Evolutionary conservation across 2,797 vertebrate genomes (phyloP), one percentile per base, ranked within the genome.

Genomic region (Argya squamiceps): DNA sequence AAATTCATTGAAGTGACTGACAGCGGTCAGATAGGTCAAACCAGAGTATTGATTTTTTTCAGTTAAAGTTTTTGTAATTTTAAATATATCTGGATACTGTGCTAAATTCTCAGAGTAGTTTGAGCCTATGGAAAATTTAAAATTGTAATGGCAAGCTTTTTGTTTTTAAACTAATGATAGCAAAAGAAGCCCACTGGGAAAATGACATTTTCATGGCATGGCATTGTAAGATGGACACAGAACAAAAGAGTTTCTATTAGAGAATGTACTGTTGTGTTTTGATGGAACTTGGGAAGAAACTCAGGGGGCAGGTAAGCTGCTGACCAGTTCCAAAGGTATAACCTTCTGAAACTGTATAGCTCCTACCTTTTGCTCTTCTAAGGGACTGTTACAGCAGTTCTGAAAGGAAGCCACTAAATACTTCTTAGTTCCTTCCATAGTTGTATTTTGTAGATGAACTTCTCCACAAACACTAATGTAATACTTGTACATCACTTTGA

Each of bases 281-380:
- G 34, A 8, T 56, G 24, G 34, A 75, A 43, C 8, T 70, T 39
- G 4, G 21, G 41, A 71, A 76, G 44, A 88, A 81, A 49, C 19
- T 70, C 32, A 10, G 36, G 46, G 63, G 55, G 4, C 37, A 60
- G 64, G 37, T 60, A 50, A 93, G 24, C 29, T 52, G 20, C 12
- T 68, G 37, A 30, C 10, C 11, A 3, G 1, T 75, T 75, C 26
- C 50, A 55, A 79, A 77, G 12, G n/a, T 50, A 23, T 20, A 15
- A 43, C 7, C 18, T 5, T 55, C 27, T 77, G 43, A 7, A 63
- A 11, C 19, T 21, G 5, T 49, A 6, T 6, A 0, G 3, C 22
- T 92, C 67, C 24, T 71, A 23, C 15, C 8, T 88, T 71, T 79
- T 71, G 19, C 16, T 53, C 19, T 83, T 91, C 27, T 43, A 58